Evolutionary conservation across 2,888 invertebrate genomes (phyloP).

Genomic region (Ametastegia equiseti): DNA sequence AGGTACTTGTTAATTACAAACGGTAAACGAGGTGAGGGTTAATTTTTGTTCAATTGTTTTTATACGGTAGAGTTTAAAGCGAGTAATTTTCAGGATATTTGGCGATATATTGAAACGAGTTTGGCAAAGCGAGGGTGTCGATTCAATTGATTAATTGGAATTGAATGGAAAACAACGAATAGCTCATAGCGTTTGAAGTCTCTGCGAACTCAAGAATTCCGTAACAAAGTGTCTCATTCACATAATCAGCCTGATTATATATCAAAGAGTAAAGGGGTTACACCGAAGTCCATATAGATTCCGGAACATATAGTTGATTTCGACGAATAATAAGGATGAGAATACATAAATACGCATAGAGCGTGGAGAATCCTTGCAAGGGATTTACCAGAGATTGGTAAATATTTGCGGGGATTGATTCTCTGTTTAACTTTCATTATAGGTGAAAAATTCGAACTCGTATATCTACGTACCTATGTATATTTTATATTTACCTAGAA

Average conservation of each 20-base stretch:
- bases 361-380: neutral
- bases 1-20: too few relatives aligned
- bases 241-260: too few relatives aligned
- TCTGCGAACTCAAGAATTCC: neutral
- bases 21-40: neutral
- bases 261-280: neutral
- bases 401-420: constrained; percentile 19
- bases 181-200: too few relatives aligned
- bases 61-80: too few relatives aligned
- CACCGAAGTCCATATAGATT: constrained; percentile 16
- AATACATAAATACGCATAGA: too few relatives aligned
- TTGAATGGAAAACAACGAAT: too few relatives aligned
- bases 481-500: neutral
- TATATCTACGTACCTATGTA: neutral
- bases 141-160: too few relatives aligned
- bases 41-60: neutral
- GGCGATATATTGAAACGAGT: too few relatives aligned
- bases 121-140: too few relatives aligned
- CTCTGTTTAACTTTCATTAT: constrained; percentile 8
- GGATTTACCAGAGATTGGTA: neutral
- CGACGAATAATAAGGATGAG: neutral
- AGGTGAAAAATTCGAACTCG: neutral
- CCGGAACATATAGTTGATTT: neutral
- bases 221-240: neutral
- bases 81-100: too few relatives aligned